Evolutionary conservation across 2,888 invertebrate genomes (phyloP), one percentile per base, ranked within the genome.

Genomic region (Ormia ochracea): DNA sequence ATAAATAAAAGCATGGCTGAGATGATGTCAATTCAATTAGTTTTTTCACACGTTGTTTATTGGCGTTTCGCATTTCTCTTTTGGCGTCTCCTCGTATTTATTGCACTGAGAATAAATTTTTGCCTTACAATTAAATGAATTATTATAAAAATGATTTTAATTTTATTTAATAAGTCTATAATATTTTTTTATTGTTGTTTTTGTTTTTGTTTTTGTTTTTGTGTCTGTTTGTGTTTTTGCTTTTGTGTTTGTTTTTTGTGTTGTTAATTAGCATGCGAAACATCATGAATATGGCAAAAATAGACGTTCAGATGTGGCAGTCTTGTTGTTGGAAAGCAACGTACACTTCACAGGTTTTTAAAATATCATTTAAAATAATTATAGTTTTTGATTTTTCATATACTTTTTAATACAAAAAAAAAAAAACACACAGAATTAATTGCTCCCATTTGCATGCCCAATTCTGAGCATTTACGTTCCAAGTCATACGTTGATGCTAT

Each of bases 301-400:
- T 10, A 93, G 91, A 84, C 92, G 92, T 50, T 94, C 94, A 84
- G 97, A 97, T 87, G 93, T 97, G 78, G 96, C 94, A 0, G 87
- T 97, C 4, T 87, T 97, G 0, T 91, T 92, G 73, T 88, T 96
- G 45, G 89, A 90, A 2, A 84, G 87, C 4, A 91, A 91, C 0
- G 92, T 93, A 1, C 84, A 88, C 3, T 92, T 92, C 70, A 90
- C 92, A 19, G 79, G 94, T 93, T 84, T 90, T 89, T 84, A 23
- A 7, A 23, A 33, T 26, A 31, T 21, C 3, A 14, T n/a, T 56
- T 41, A 9, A 59, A 73, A 65, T 59, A 66, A 61, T 69, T 68
- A 45, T 4, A 43, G 12, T 36, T 17, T 61, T 38, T 33, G 7
- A 26, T 26, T 56, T 36, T 21, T 50, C 54, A 0, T 31, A 10